Percentiles rank a stretch among this genome's conserved stretches.
Evolutionary conservation across 2,888 invertebrate genomes (phyloP).

Genomic region (Eupithecia pulchellata): DNA sequence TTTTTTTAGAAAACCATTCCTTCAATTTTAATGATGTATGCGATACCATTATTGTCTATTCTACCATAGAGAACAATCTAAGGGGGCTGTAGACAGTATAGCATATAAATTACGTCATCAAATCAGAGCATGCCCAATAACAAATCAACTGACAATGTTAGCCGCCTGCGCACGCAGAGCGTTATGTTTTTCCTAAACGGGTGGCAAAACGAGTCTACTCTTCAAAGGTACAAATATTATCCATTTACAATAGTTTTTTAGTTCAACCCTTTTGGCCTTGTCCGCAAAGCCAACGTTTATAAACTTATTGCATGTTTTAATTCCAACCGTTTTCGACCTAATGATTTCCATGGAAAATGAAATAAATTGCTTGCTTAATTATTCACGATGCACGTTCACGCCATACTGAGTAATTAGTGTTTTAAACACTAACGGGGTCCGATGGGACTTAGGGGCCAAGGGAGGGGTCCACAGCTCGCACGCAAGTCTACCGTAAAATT

Average conservation of each 20-base stretch:
- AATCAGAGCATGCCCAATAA: too few species aligned
- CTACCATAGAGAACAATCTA: too few species aligned
- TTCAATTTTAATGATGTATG: too few species aligned
- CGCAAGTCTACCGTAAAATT: conserved; percentile 43
- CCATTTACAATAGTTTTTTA: not conserved
- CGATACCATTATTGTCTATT: too few species aligned
- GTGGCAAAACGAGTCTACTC: not conserved
- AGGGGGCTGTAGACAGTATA: too few species aligned
- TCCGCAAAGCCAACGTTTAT: not conserved
- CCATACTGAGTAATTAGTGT: conserved; percentile 6
- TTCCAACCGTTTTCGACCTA: not conserved
- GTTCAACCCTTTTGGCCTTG: not conserved
- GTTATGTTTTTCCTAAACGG: too few species aligned
- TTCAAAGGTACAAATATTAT: not conserved
- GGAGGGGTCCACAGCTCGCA: conserved; percentile 32
- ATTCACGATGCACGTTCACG: conserved; percentile 11
- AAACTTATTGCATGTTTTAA: not conserved
- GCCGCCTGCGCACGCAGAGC: too few species aligned
- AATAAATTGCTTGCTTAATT: conserved; percentile 1
- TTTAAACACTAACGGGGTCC: not conserved
- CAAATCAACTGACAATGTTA: too few species aligned
- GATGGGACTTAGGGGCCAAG: not conserved
- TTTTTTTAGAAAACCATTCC: too few species aligned
- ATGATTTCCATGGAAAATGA: conserved; percentile 13
- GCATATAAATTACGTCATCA: too few species aligned